Conservation (phyloP, 2,797 vertebrate genomes). For the Chanos chanos region DNA sequence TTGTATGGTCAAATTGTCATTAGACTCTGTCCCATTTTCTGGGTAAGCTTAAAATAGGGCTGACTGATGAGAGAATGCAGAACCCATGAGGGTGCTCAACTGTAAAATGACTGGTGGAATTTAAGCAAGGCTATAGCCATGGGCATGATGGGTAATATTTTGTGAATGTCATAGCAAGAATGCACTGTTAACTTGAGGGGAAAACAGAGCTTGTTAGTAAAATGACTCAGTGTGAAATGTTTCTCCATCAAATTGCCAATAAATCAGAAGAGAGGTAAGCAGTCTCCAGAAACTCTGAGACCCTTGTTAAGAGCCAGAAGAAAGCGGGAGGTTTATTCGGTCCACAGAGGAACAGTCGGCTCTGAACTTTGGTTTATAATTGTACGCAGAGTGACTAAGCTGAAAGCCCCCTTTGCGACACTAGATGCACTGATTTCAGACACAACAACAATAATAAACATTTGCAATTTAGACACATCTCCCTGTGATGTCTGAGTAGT, state of each 20-base stretch:
- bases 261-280: neutral
- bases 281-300: neutral
- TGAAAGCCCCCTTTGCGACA: neutral
- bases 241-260: too few relatives aligned
- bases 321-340: too few relatives aligned
- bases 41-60: neutral
- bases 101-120: neutral
- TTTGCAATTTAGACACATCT: neutral
- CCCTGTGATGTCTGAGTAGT: too few relatives aligned
- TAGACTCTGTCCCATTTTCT: neutral
- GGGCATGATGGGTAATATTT: too few relatives aligned
- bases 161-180: too few relatives aligned
- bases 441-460: neutral
- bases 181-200: too few relatives aligned
- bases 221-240: too few relatives aligned
- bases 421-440: neutral
- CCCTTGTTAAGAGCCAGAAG: neutral
- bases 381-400: neutral
- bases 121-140: too few relatives aligned
- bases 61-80: neutral
- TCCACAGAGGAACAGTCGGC: neutral
- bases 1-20: neutral
- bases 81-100: neutral
- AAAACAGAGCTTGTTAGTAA: too few relatives aligned
- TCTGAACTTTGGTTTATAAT: neutral